phyloP scores from a whole-genome alignment of 1,140 invertebrate genomes.

The Pseudomyrmex dendroicus region DNA sequence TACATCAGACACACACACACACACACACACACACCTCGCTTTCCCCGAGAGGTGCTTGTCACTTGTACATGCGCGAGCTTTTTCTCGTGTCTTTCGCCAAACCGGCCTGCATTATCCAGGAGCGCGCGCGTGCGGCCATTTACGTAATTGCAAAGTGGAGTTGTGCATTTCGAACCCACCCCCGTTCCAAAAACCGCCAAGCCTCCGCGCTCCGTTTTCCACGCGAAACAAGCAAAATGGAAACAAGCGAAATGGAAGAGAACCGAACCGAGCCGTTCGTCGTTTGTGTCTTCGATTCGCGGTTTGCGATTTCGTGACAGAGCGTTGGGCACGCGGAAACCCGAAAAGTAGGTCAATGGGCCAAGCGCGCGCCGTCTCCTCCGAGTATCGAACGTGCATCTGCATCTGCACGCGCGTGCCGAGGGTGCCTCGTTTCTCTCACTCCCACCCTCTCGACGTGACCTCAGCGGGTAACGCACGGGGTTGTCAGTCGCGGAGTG shows the following conservation, averaged over 20 bases:
- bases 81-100: not conserved
- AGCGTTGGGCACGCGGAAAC: constrained; percentile 40
- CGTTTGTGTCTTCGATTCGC: no score
- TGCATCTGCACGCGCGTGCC: constrained; percentile 47
- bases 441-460: constrained; percentile 6
- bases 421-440: not conserved
- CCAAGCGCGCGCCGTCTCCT: constrained; percentile 64
- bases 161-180: constrained; percentile 8
- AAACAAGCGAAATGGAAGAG: constrained; percentile 23
- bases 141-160: constrained; percentile 33
- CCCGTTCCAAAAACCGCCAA: constrained; percentile 6
- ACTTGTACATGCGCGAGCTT: not conserved
- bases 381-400: constrained; percentile 68
- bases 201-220: not conserved
- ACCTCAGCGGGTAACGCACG: not conserved
- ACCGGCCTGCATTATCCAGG: constrained; percentile 13
- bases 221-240: not conserved
- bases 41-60: not conserved
- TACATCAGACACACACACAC: no score
- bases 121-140: constrained; percentile 10
- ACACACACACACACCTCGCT: not conserved
- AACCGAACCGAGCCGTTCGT: not conserved
- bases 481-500: no score
- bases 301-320: constrained; percentile 26
- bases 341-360: constrained; percentile 75